Evolutionary conservation across 1,140 invertebrate species (phyloP), one percentile per base, ranked within the genome.

Genomic region (Aphidius gifuensis): DNA sequence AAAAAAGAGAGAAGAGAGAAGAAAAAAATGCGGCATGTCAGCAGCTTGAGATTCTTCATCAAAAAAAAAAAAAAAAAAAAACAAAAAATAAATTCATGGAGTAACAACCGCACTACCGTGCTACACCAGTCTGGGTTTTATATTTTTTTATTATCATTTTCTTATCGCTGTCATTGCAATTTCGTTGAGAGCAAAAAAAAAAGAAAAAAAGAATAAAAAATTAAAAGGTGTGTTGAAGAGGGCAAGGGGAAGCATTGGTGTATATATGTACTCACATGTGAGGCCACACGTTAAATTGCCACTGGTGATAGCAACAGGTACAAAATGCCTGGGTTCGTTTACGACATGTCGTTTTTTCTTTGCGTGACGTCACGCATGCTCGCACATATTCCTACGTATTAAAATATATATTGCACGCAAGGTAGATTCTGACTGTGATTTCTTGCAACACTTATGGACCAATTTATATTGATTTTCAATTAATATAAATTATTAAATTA

Each of bases 61-160:
- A 1, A 32, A 32, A 32, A 32, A 32, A 32, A 32, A 32, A 23
- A 23, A 23, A 32, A 3, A 3, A 32, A 32, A 32, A 32, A 1
- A 3, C 1, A 32, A 32, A 32, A 32, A 32, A 32, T 3, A 32
- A 32, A 32, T 32, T 32, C 23, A 32, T 32, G 23, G 4, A 32
- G 23, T 32, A 32, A 32, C 23, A 48, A 23, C 58, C 46, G n/a
- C n/a, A 64, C 63, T 64, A 64, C 63, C 58, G 63, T 64, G 63
- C 63, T 64, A 64, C 63, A 48, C 63, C 16, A 43, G 6, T 43
- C 16, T 32, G 8, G 21, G 44, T 48, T 32, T 46, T 57, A 47
- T 49, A 43, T 32, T n/a, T 43, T 39, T 46, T 21, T 57, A 48
- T 62, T 57, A 57, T 62, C 60, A 23, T 57, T 42, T 38, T 60